Base-by-base conservation (phyloP, 2,888 invertebrate genomes). In the Coelinius sp. region DNA sequence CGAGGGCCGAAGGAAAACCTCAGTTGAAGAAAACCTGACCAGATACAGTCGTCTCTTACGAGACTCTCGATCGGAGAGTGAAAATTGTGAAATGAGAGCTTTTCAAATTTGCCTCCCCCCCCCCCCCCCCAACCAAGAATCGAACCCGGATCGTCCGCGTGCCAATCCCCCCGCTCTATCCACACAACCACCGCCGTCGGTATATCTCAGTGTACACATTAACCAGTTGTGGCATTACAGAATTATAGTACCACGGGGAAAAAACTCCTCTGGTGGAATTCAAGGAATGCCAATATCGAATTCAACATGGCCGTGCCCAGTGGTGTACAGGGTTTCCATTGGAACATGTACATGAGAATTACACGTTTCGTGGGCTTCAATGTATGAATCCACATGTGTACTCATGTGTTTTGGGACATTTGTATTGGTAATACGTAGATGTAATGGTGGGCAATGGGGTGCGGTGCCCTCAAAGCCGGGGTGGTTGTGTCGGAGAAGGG, bases 241-340 rank as follows among this genome's bases (percentile, higher is more conserved):
- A 79, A 78, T 75, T 0, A 38, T 56, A 8, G 25, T 17, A 12
- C 27, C 38, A 25, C n/a, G 17, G 25, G 3, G 12, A 65, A 65
- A 49, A 49, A 65, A 38, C 6, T 12, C 20, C 22, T 78, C 79
- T 76, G 77, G 71, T 75, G 83, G 86, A 87, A 86, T 85, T 81
- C 81, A 46, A 77, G 75, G 84, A 83, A 85, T 84, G 85, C 83
- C 84, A 84, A 87, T 87, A 87, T 87, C 86, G 86, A 87, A 87
- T 87, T 87, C 87, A 87, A 85, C 85, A 87, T 87, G 87, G 87
- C 86, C 83, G 85, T 85, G 82, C 65, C 78, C 75, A 74, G 71
- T 77, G 74, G 77, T 75, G 77, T 78, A 80, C 79, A 80, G n/a
- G n/a, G n/a, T n/a, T n/a, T n/a, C n/a, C n/a, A n/a, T n/a, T n/a